These are phyloP conservation scores for cattle (Bos taurus) DNA, from an alignment of 2,113 vertebrate genomes.

Conservation along the genomic window ARS-UCD2.0 NC_037352.1:25024001-25024500, in stretches of 20 bases:
- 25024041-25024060: conserved; percentile 79
- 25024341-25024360: background rate
- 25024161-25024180: background rate
- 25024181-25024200: background rate
- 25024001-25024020: background rate
- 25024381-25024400: background rate
- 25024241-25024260: background rate
- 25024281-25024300: background rate
- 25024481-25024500: background rate
- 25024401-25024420: background rate
- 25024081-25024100: conserved; percentile 87
- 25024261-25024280: background rate
- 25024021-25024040: rapidly evolving
- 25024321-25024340: background rate
- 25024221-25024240: background rate
- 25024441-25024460: background rate
- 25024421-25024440: background rate
- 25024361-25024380: background rate
- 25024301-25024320: background rate
- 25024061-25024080: conserved; percentile 62
- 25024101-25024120: conserved; percentile 82
- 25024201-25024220: background rate
- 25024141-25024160: background rate
- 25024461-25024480: background rate
- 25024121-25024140: background rate